Percentiles rank a stretch among this genome's conserved stretches.
These are phyloP conservation scores for Stichodactyla mertensii DNA, from an alignment of 64 coral and sea anemone genomes.

Conservation along the genomic window DNA sequence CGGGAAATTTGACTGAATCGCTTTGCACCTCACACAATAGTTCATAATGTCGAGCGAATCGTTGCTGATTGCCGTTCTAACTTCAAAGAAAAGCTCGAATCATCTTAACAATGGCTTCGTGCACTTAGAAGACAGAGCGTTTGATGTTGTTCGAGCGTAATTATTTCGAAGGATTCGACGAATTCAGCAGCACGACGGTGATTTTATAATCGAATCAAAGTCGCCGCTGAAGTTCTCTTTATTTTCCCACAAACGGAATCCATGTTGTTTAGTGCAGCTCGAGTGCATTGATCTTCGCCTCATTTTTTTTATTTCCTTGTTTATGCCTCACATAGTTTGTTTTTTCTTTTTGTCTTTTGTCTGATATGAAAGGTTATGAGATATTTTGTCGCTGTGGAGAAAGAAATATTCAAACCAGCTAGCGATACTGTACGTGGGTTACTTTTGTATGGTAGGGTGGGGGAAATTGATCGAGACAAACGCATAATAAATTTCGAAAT, in stretches of 20 bases:
- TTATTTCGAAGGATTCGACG: conserved; percentile 6
- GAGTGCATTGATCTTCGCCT: not conserved
- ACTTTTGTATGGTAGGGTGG: not conserved
- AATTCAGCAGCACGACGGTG: not conserved
- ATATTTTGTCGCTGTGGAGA: not conserved
- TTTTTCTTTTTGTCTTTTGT: not conserved
- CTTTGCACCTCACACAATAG: conserved; percentile 27
- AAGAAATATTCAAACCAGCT: not conserved
- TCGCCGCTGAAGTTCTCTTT: not conserved
- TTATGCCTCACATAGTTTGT: not conserved
- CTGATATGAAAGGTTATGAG: not conserved
- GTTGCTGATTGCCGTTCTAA: conserved; percentile 11
- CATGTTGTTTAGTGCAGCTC: not conserved
- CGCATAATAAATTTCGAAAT: not conserved
- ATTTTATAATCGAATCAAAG: conserved; percentile 22
- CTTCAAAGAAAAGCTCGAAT: conserved; percentile 20
- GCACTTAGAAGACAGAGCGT: not conserved
- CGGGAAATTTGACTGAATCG: conserved; percentile 58
- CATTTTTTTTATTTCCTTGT: not conserved
- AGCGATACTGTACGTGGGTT: not conserved
- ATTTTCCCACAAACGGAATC: conserved; percentile 24
- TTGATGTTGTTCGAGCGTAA: not conserved
- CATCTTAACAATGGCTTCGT: conserved; percentile 16
- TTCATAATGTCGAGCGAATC: conserved; percentile 20
- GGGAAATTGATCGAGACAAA: not conserved